Conservation (phyloP, 2,888 invertebrate genomes). For the Flexamia atlantica region DNA sequence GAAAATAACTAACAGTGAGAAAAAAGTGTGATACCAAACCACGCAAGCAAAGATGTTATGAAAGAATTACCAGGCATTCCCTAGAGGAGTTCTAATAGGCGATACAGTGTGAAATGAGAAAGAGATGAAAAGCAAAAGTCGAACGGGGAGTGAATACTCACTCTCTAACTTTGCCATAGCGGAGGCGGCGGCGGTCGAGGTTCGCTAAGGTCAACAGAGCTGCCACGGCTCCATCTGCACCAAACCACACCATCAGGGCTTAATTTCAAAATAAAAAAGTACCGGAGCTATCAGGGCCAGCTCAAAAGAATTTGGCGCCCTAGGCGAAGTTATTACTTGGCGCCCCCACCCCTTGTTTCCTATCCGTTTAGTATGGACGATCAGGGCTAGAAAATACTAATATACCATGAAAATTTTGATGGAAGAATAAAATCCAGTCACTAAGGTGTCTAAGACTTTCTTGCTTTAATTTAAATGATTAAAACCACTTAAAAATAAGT, state of each 20-base stretch:
- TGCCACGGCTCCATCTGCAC: constrained; percentile 28
- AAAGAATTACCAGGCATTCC: constrained; percentile 24
- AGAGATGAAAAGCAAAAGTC: not conserved
- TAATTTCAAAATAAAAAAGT: not conserved
- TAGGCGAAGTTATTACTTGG: too few relatives aligned
- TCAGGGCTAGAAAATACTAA: too few relatives aligned
- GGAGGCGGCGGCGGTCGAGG: not conserved
- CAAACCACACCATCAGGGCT: not conserved
- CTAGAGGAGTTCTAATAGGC: constrained; percentile 8
- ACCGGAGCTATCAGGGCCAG: too few relatives aligned
- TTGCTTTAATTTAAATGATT: too few relatives aligned
- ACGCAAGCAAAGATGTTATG: constrained; percentile 18
- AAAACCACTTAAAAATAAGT: too few relatives aligned
- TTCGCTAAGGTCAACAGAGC: constrained; percentile 26
- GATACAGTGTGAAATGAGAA: not conserved
- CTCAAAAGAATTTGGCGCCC: too few relatives aligned
- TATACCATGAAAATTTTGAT: too few relatives aligned
- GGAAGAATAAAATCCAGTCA: too few relatives aligned
- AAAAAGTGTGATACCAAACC: not conserved
- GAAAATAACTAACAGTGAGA: constrained; percentile 6
- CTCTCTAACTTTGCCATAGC: constrained; percentile 50
- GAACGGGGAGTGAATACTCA: constrained; percentile 36
- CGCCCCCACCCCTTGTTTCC: too few relatives aligned
- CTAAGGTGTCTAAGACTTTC: too few relatives aligned
- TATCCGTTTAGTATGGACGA: too few relatives aligned